These are phyloP conservation scores for Otus scops DNA, from an alignment of 2,797 vertebrate genomes.

Conservation along the genomic window DNA sequence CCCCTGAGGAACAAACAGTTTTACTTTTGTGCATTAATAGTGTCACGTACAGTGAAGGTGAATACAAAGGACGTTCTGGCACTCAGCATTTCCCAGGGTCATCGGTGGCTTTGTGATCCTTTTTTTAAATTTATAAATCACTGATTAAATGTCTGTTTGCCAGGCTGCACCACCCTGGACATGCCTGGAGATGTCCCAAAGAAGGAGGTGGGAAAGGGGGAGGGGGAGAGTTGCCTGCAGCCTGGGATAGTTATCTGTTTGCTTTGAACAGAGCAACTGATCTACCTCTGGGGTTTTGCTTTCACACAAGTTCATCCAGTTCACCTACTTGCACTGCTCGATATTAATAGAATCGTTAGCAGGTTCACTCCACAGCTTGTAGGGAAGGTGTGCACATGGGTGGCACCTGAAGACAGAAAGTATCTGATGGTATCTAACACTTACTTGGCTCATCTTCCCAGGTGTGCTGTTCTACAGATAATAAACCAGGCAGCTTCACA, in stretches of 20 bases:
- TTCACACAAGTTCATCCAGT: constrained; percentile 68
- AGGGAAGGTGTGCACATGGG: constrained; percentile 64
- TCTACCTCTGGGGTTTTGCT: constrained; percentile 52
- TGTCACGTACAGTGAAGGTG: not conserved
- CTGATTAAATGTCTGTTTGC: constrained; percentile 3
- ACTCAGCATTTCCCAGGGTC: not conserved
- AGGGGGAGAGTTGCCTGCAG: constrained; percentile 32
- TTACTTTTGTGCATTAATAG: not conserved
- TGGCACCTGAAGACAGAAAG: constrained; percentile 68
- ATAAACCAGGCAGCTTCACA: constrained; percentile 23
- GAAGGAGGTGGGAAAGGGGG: constrained; percentile 35
- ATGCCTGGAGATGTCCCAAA: constrained; percentile 54
- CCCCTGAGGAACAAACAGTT: not conserved
- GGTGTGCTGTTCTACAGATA: constrained; percentile 52
- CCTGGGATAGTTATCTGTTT: constrained; percentile 60
- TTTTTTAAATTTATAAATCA: not conserved
- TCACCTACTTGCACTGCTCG: constrained; percentile 50
- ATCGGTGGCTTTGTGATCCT: not conserved
- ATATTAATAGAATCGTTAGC: constrained; percentile 67
- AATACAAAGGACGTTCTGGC: not conserved
- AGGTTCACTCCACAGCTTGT: constrained; percentile 65
- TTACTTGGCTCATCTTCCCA: constrained; percentile 49
- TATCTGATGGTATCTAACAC: constrained; percentile 56
- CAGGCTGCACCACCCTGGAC: constrained; percentile 45
- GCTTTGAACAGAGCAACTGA: constrained; percentile 57